These are phyloP conservation scores for Oncorhynchus kisutch DNA, from an alignment of 2,113 vertebrate genomes.

Conservation along the genomic window DNA sequence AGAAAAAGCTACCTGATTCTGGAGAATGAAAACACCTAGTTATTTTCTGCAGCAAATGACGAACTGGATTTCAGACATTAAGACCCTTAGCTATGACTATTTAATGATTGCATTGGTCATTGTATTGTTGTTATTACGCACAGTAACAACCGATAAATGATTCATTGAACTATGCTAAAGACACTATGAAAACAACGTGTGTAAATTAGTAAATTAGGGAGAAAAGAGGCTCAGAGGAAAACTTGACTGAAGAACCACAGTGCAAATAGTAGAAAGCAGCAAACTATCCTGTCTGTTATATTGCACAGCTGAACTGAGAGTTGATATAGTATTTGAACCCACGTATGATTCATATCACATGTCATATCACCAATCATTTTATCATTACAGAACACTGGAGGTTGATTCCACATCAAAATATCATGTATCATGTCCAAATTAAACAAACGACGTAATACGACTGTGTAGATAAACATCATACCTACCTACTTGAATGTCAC, in stretches of 20 bases:
- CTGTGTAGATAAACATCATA: not conserved
- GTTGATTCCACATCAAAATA: not conserved
- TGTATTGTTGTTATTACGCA: constrained; percentile 13
- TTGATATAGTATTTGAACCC: not conserved
- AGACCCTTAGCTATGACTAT: not conserved
- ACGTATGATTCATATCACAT: not conserved
- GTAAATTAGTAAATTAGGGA: no score
- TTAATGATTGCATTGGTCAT: constrained; percentile 36
- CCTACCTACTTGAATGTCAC: not conserved
- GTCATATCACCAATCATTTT: not conserved
- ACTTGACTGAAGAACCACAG: not conserved
- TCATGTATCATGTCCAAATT: not conserved
- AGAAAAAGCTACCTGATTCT: not conserved
- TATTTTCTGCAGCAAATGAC: constrained; percentile 3
- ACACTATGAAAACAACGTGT: not conserved
- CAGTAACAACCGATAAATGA: constrained; percentile 9
- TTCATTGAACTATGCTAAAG: not conserved
- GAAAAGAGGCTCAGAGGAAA: no score
- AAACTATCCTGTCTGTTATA: not conserved
- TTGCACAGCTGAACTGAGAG: not conserved
- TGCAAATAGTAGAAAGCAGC: not conserved
- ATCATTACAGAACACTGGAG: not conserved
- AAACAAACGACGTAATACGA: not conserved
- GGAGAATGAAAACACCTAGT: constrained; percentile 1
- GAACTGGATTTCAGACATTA: not conserved